Evolutionary conservation across 2,888 invertebrate genomes (phyloP), one percentile per base, ranked within the genome.

Genomic region (Gari tellinella): DNA sequence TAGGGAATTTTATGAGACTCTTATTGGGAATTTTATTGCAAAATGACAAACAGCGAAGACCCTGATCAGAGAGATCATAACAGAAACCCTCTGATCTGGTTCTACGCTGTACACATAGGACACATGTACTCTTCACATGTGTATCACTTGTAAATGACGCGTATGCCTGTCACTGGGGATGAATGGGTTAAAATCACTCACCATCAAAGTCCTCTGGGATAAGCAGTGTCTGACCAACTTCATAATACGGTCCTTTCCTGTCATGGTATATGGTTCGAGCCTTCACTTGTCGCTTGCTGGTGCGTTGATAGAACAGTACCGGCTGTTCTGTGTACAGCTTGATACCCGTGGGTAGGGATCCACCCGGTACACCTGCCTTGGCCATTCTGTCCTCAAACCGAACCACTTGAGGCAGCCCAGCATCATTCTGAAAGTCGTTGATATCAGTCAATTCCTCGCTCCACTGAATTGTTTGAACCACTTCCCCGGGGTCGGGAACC

Each of bases 251-350:
- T 12, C 88, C 89, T 15, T 74, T 49, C 21, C 77, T 67, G 64
- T 89, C 86, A 23, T 81, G 82, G 62, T 84, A 85, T 41, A 89
- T 86, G 3, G 87, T 89, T 49, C 89, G 66, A 0, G 85, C 89
- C 25, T 74, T 52, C 0, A 72, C 86, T 19, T 85, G 81, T 21
- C 67, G 67, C 66, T 85, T 85, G 38, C 53, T 68, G 15, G 70
- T 66, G 12, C 76, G 55, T 8, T 52, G 73, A 43, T 81, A 72
- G 19, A 88, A 49, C 49, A 87, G 60, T 3, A 87, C 82, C 1
- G 89, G 86, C 46, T 88, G 86, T 0, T 76, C 52, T 4, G 81
- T 61, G 52, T 87, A 87, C 8, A 86, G 72, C 38, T 74, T 82
- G 46, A 88, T 45, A n/a, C 88, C 88, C 5, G 73, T 70, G 2